phyloP scores from a whole-genome alignment of 2,113 vertebrate genomes.

The Thryonomys swinderianus region DNA sequence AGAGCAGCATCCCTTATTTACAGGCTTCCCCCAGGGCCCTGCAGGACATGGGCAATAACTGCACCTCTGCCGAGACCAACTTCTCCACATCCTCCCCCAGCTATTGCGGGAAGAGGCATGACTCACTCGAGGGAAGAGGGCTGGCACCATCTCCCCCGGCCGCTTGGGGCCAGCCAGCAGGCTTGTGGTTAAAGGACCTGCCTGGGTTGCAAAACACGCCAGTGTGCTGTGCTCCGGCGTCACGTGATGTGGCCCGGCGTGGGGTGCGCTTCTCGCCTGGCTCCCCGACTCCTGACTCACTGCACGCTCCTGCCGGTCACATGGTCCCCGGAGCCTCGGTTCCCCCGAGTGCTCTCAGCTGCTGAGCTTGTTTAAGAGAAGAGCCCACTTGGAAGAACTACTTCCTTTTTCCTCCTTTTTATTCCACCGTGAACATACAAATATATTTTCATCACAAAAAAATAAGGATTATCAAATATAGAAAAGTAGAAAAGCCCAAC shows the following conservation, averaged over 20 bases:
- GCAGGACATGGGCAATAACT: conserved; percentile 1
- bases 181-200: conserved; percentile 82
- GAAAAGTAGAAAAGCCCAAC: background rate
- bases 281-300: conserved; percentile 60
- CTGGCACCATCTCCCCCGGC: conserved; percentile 67
- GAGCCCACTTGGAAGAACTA: background rate
- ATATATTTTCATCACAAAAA: conserved; percentile 56
- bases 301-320: background rate
- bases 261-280: background rate
- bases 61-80: conserved; percentile 55
- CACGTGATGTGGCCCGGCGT: conserved; percentile 53
- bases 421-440: conserved; percentile 3
- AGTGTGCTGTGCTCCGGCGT: conserved; percentile 49
- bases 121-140: conserved; percentile 75
- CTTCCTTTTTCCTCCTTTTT: background rate
- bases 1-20: background rate
- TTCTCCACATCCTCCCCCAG: conserved; percentile 79
- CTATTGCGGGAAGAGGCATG: conserved; percentile 77
- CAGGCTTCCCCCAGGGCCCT: background rate
- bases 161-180: conserved; percentile 74
- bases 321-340: conserved; percentile 33
- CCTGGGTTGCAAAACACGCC: conserved; percentile 81
- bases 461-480: background rate
- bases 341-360: background rate
- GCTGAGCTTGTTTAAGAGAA: conserved; percentile 27